Evolutionary conservation across 2,797 vertebrate species (phyloP), one percentile per base, ranked within the genome.

Genomic region (Chaunax sp.): DNA sequence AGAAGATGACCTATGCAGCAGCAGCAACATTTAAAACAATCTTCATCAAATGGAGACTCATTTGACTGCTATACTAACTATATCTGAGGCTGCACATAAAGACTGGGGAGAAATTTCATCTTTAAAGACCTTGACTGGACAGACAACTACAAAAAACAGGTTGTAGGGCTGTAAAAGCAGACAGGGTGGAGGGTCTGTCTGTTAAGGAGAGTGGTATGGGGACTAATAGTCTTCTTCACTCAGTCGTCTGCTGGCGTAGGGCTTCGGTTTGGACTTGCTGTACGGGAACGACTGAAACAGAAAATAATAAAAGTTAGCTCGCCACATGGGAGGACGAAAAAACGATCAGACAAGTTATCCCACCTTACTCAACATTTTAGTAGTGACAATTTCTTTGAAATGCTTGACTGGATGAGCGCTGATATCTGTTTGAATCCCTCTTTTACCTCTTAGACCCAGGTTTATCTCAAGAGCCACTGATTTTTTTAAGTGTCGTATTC

Each of bases 271-370:
- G 85, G 90, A 81, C 82, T 93, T 80, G 89, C 85, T 58, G 93
- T 91, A 62, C 92, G 90, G 92, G 93, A 94, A 81, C 91, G 92
- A 89, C 93, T 94, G 91, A 87, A 93, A 93, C 85, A 89, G 57
- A 93, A 77, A 91, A 14, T 57, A 20, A 80, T n/a, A n/a, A 1
- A 52, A 49, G 80, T 93, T 82, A 90, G 74, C 16, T 25, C 0
- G 71, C 69, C 13, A 64, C 37, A 86, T 23, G 47, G 80, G 86
- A 84, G 77, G 52, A 13, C 16, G 44, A 55, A 64, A 77, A 69
- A 71, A 64, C 1, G 5, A 65, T 18, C 40, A 67, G 4, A 57
- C 38, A 65, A 14, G 23, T 26, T 14, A 41, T 11, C 47, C 56
- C 57, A 62, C 28, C 43, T 20, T 16, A 50, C 15, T 37, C 0